Evolutionary conservation across 2,888 invertebrate species (phyloP).

Genomic region (Yponomeuta plumbellus): DNA sequence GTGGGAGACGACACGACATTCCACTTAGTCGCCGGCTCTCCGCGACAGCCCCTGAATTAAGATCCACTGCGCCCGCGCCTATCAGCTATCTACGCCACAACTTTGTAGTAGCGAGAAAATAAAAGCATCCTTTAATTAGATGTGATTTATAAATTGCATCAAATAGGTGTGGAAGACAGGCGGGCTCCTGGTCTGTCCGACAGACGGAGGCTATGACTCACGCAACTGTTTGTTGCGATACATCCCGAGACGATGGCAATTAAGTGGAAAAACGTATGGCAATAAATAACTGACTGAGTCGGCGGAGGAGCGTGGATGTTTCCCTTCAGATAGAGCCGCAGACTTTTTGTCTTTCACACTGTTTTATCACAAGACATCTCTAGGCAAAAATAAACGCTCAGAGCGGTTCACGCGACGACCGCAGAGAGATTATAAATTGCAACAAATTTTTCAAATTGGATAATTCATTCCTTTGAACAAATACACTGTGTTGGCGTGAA

Average conservation of each 20-base stretch:
- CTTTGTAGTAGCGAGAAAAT: conserved; percentile 11
- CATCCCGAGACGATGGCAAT: conserved; percentile 26
- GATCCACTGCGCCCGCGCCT: conserved; percentile 23
- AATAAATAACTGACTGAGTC: conserved; percentile 26
- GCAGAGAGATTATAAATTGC: conserved; percentile 12
- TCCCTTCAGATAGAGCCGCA: conserved; percentile 14
- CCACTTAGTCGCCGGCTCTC: conserved; percentile 45
- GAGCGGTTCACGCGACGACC: conserved; percentile 1
- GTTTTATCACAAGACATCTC: conserved; percentile 17
- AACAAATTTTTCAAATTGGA: conserved; percentile 7
- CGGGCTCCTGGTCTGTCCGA: conserved; percentile 6
- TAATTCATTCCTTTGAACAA: neutral
- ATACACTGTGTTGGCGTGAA: neutral
- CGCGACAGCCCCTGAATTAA: conserved; percentile 36
- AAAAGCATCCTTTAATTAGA: conserved; percentile 38
- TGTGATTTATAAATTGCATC: conserved; percentile 30
- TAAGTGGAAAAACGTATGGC: conserved; percentile 26
- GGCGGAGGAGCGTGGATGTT: conserved; percentile 14
- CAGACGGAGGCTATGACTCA: conserved; percentile 19
- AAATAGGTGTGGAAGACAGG: neutral
- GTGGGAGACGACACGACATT: conserved; percentile 53
- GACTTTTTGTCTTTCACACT: conserved; percentile 16
- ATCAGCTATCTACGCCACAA: conserved; percentile 14
- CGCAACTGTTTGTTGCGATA: conserved; percentile 22
- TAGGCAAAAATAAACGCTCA: conserved; percentile 14